Evolutionary conservation across 2,888 invertebrate genomes (phyloP).

Genomic region (Hydrotaea cyrtoneurina): DNA sequence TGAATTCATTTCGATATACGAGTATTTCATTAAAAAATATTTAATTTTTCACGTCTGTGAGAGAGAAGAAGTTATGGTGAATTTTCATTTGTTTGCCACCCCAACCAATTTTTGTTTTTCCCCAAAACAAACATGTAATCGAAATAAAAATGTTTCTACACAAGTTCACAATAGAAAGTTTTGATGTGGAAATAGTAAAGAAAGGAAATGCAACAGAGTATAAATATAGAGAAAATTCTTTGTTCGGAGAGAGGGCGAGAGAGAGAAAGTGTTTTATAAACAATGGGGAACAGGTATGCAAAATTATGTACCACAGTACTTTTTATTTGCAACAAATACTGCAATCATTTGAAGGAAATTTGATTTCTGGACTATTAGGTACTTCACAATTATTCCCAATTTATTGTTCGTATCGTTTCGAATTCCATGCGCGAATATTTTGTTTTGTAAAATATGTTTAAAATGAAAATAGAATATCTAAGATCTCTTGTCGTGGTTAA

Average conservation of each 20-base stretch:
- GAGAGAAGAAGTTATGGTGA: neutral
- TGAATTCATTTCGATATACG: neutral
- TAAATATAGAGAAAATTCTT: neutral
- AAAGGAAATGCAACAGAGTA: constrained; percentile 46
- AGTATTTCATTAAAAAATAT: neutral
- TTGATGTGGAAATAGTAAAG: neutral
- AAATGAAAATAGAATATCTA: too few species aligned
- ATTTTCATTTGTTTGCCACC: constrained; percentile 4
- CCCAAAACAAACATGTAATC: constrained; percentile 16
- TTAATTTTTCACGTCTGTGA: neutral
- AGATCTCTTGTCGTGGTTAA: too few species aligned
- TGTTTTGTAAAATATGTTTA: too few species aligned
- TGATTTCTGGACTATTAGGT: too few species aligned
- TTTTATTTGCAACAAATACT: too few species aligned
- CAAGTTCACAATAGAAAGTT: constrained; percentile 12
- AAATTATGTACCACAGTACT: too few species aligned
- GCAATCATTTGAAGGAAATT: too few species aligned
- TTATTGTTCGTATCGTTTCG: too few species aligned
- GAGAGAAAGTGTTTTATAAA: neutral
- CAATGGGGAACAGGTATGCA: neutral
- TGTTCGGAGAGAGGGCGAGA: neutral
- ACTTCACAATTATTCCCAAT: too few species aligned
- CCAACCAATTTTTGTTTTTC: neutral
- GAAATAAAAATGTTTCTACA: constrained; percentile 19
- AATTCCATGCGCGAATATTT: too few species aligned